A percentile compares a stretch with the other conserved stretches of the same genome.
These are phyloP conservation scores for Rhagophthalmus giganteus DNA, from an alignment of 2,888 invertebrate genomes.

Conservation along the genomic window DNA sequence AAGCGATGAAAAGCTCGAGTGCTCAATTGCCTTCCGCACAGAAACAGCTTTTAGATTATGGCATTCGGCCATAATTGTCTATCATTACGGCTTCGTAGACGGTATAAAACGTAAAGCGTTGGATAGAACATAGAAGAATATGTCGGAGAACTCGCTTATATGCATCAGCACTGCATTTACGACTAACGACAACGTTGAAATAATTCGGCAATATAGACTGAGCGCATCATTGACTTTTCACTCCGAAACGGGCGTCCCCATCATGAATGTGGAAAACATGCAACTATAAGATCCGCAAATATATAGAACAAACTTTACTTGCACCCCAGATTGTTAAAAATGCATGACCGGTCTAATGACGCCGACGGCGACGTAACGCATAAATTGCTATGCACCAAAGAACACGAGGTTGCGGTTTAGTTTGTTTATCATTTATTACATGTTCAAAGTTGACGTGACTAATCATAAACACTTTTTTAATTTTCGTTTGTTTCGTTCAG, in stretches of 20 bases:
- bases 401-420: too few species aligned
- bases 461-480: too few species aligned
- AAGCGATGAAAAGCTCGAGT: background rate
- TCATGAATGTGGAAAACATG: constrained; percentile 6
- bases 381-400: too few species aligned
- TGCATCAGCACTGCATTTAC: constrained; percentile 24
- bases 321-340: constrained; percentile 5
- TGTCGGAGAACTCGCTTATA: constrained; percentile 7
- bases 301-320: background rate
- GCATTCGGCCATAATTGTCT: constrained; percentile 15
- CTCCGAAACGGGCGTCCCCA: constrained; percentile 9
- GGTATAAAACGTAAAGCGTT: constrained; percentile 9
- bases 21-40: background rate
- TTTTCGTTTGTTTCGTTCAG: too few species aligned
- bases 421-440: too few species aligned
- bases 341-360: background rate
- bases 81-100: constrained; percentile 12
- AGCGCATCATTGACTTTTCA: constrained; percentile 28
- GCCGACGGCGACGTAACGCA: too few species aligned
- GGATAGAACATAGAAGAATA: constrained; percentile 11
- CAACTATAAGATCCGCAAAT: constrained; percentile 1
- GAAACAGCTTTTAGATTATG: constrained; percentile 12
- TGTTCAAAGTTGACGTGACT: too few species aligned
- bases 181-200: constrained; percentile 22
- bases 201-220: constrained; percentile 29